Evolutionary conservation across 2,797 vertebrate genomes (phyloP).

Genomic region (Hemibagrus guttatus): DNA sequence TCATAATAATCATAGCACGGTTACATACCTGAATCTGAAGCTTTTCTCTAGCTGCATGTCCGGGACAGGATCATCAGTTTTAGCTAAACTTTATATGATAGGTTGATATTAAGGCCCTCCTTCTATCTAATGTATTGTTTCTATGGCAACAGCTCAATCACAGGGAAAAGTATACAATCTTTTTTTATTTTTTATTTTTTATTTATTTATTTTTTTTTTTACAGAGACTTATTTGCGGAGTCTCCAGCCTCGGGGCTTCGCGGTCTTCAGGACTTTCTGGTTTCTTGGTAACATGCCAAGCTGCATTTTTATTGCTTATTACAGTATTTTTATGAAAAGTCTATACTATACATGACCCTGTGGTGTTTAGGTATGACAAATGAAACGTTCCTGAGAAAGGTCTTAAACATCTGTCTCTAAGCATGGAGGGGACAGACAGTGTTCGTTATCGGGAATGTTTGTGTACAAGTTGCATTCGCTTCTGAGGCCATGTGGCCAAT

Average conservation of each 20-base stretch:
- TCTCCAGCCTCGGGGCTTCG: background rate
- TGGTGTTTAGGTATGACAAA: background rate
- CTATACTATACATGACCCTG: background rate
- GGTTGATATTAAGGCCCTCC: background rate
- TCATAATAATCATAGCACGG: too few relatives aligned
- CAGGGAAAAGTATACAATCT: background rate
- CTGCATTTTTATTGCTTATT: background rate
- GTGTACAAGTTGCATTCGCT: conserved; percentile 53
- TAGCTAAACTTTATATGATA: background rate
- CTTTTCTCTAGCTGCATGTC: background rate
- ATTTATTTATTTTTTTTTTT: too few relatives aligned
- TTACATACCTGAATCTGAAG: background rate
- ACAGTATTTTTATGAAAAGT: background rate
- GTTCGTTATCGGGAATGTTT: conserved; percentile 53
- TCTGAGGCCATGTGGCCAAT: conserved; percentile 41
- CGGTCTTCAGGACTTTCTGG: background rate
- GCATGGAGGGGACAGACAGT: background rate
- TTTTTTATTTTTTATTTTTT: background rate
- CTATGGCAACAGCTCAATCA: background rate
- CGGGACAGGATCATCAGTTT: background rate
- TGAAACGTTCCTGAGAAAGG: background rate
- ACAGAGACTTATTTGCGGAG: background rate
- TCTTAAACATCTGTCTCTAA: background rate
- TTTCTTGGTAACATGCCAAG: background rate
- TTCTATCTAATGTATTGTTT: background rate